Conservation (phyloP, 2,888 invertebrate species). For the Aricia artaxerxes region DNA sequence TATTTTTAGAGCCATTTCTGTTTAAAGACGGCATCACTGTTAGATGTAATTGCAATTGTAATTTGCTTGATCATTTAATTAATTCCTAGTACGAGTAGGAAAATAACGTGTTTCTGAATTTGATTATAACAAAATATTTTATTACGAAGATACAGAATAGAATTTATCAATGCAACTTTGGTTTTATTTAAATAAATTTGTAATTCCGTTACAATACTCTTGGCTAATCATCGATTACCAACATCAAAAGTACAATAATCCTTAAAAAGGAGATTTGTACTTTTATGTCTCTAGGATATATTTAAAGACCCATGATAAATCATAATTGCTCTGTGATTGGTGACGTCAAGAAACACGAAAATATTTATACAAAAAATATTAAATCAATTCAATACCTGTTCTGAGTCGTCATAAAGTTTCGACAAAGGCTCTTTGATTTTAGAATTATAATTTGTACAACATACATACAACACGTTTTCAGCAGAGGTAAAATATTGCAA, state of each 20-base stretch:
- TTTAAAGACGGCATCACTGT: neutral
- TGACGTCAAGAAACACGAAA: neutral
- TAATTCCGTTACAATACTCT: too few species aligned
- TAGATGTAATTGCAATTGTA: neutral
- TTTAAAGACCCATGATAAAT: neutral
- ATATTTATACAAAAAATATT: neutral
- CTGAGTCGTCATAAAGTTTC: neutral
- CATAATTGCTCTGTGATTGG: neutral
- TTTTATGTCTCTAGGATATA: neutral
- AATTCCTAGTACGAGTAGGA: neutral
- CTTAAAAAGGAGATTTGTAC: neutral
- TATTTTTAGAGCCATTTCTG: slow-evolving; percentile 47
- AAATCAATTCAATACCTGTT: neutral
- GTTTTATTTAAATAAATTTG: neutral
- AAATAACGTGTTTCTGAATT: neutral
- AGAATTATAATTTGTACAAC: too few species aligned
- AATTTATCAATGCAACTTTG: neutral
- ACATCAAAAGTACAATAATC: too few species aligned
- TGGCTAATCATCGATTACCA: too few species aligned
- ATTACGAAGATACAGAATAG: neutral
- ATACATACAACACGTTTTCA: neutral
- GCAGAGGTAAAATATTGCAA: neutral
- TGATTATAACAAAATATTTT: neutral
- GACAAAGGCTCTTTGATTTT: neutral
- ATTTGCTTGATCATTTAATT: neutral